Percentiles rank a stretch among this genome's conserved stretches.
Conservation (phyloP, 2,797 vertebrate genomes). For the Gallinago solitaria region DNA sequence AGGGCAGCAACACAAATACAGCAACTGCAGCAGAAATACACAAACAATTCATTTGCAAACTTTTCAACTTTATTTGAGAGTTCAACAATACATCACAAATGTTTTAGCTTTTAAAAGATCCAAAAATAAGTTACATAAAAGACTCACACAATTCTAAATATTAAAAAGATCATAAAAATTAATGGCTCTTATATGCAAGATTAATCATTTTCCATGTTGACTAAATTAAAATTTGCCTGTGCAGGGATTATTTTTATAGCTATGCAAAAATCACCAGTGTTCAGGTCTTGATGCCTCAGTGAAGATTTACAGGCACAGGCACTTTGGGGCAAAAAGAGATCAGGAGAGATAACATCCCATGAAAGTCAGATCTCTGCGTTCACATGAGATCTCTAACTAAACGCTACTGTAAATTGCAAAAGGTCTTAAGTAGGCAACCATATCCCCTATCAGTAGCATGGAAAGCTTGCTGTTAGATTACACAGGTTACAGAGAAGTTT, state of each 20-base stretch:
- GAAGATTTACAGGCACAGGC: conserved; percentile 30
- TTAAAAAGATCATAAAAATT: not conserved
- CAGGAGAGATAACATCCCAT: not conserved
- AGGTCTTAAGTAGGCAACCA: not conserved
- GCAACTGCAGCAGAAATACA: not conserved
- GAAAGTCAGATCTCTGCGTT: not conserved
- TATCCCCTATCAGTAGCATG: not conserved
- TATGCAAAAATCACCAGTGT: not conserved
- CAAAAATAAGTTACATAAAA: not conserved
- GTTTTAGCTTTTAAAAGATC: not conserved
- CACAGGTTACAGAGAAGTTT: not conserved
- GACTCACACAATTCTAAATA: not conserved
- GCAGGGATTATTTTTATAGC: not conserved
- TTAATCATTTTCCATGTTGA: not conserved
- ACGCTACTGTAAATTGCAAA: not conserved
- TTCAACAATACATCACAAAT: not conserved
- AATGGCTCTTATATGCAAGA: not conserved
- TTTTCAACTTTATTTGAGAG: conserved; percentile 23
- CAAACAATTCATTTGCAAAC: not conserved
- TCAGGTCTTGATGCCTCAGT: not conserved
- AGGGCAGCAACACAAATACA: not conserved
- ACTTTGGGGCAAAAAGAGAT: conserved; percentile 25
- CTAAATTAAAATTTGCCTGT: not conserved
- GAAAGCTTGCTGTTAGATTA: not conserved
- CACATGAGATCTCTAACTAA: not conserved